phyloP scores from a whole-genome alignment of 2,113 vertebrate species.

The Anarrhichthys ocellatus region DNA sequence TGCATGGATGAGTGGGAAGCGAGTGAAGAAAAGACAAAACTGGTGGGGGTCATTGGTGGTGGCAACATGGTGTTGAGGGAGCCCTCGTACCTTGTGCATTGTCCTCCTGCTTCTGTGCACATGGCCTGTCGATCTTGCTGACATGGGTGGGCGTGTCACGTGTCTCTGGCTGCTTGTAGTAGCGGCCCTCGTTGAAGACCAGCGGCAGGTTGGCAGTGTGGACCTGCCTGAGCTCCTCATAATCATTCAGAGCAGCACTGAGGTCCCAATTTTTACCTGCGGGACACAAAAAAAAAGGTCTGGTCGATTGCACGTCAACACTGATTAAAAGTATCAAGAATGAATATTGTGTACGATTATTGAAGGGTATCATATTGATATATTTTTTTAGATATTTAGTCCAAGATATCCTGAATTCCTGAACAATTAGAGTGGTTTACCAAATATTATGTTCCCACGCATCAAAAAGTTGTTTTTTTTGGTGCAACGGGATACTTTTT shows the following conservation, averaged over 20 bases:
- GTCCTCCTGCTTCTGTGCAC: slow-evolving; percentile 93
- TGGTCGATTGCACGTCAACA: neutral
- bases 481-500: slow-evolving; percentile 11
- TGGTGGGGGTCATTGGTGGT: neutral
- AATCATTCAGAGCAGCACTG: slow-evolving; percentile 94
- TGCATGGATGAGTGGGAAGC: neutral
- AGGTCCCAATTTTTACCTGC: slow-evolving; percentile 99
- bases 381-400: neutral
- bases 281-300: slow-evolving; percentile 39
- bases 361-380: neutral
- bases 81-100: slow-evolving; percentile 74
- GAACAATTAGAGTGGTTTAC: neutral
- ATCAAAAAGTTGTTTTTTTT: slow-evolving; percentile 3
- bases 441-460: neutral
- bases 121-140: slow-evolving; percentile 79
- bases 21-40: neutral
- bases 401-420: neutral
- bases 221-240: slow-evolving; percentile 96
- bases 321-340: neutral
- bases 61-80: neutral
- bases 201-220: slow-evolving; percentile 94
- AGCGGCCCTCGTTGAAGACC: slow-evolving; percentile 94
- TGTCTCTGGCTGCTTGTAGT: slow-evolving; percentile 85
- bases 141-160: slow-evolving; percentile 86
- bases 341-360: neutral